Evolutionary conservation across 2,113 vertebrate species (phyloP), one percentile per base, ranked within the genome.

Genomic region (Theristicus caerulescens): DNA sequence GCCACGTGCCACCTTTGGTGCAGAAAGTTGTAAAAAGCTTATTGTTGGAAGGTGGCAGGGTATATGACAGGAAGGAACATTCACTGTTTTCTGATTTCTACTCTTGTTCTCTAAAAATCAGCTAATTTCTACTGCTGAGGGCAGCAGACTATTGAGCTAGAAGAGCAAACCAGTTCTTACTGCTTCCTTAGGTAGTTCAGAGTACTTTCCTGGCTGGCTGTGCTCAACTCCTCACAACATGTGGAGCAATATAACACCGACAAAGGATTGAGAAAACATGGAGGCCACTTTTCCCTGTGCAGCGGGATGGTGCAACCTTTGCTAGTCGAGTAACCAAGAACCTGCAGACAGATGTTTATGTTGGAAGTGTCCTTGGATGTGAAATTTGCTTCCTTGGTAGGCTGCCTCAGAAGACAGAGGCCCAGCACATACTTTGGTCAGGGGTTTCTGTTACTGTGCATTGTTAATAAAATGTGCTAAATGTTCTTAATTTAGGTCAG

Each of bases 381-480:
- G 70, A 72, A 72, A 80, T 82, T 76, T 87, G 3, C 27, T 66
- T 85, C 58, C 26, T 77, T 57, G 78, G 81, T 70, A 72, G 78
- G 51, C 54, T 62, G 78, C 51, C 91, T 86, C 46, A 64, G 74
- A 76, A 94, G 38, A 59, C 42, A 82, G 32, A 79, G 38, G 18
- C 27, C 25, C 38, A 49, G 54, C 22, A 10, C 32, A 10, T 66
- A 38, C 82, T 96, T 95, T 95, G 82, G 54, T 85, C 74, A 74
- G 67, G 89, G 79, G n/a, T 42, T 93, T 97, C 91, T 95, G n/a
- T 87, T 85, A 67, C 46, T 62, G 40, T 72, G 46, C 42, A 65
- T 87, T 79, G 66, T 91, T 85, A 94, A 94, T 88, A 90, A 94
- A 96, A 97, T 66, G 55, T 85, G 70, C 47, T 70, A 93, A 86